Conservation (phyloP, 92 coral and sea anemone genomes). For the Parazoanthus swiftii region DNA sequence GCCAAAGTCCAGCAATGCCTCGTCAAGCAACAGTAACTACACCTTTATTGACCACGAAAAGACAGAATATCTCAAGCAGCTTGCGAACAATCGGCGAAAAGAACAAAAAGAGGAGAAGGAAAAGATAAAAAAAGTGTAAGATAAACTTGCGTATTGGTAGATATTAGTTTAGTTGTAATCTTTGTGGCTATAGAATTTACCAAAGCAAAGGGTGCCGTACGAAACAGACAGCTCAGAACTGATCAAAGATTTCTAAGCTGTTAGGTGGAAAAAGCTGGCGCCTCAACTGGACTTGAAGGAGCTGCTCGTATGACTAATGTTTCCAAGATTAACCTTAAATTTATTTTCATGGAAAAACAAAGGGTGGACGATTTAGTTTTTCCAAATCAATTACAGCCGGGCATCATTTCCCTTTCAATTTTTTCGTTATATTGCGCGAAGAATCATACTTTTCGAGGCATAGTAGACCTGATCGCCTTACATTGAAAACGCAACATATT, state of each 20-base stretch:
- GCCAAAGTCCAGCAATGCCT: conserved; percentile 27
- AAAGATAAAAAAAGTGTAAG: not conserved
- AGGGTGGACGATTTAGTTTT: too few relatives aligned
- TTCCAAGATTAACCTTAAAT: not conserved
- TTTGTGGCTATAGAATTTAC: conserved; percentile 4
- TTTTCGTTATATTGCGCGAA: too few relatives aligned
- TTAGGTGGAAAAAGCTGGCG: not conserved
- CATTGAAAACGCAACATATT: too few relatives aligned
- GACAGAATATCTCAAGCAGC: conserved; percentile 69
- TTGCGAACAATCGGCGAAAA: conserved; percentile 55
- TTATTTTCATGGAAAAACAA: too few relatives aligned
- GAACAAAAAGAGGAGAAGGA: conserved; percentile 28
- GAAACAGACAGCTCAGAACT: not conserved
- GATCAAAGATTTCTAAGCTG: not conserved
- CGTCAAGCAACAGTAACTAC: conserved; percentile 64
- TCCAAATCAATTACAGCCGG: too few relatives aligned
- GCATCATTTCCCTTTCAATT: too few relatives aligned
- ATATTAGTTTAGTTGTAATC: not conserved
- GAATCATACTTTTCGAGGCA: too few relatives aligned
- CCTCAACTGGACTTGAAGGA: not conserved
- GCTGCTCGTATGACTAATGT: not conserved
- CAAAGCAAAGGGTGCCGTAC: not conserved
- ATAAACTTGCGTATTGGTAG: not conserved
- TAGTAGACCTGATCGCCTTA: too few relatives aligned
- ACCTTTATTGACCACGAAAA: conserved; percentile 86